These are phyloP conservation scores for Tiaroga cobitis DNA, from an alignment of 2,797 vertebrate species.

Conservation along the genomic window DNA sequence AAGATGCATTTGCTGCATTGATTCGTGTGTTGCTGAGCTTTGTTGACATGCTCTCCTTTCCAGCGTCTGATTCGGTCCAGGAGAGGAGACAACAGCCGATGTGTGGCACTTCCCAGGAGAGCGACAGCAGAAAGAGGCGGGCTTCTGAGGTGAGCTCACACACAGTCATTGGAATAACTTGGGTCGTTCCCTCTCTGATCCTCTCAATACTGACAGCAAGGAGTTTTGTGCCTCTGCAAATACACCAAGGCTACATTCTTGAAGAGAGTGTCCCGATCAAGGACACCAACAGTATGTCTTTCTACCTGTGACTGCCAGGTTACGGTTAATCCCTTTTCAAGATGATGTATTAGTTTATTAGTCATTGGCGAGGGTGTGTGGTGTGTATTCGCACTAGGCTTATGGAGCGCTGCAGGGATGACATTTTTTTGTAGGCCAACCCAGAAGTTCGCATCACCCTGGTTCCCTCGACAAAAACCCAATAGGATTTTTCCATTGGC, in stretches of 20 bases:
- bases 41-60: constrained; percentile 12
- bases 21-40: constrained; percentile 11
- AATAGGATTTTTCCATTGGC: background rate
- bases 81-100: constrained; percentile 75
- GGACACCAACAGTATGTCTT: constrained; percentile 61
- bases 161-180: constrained; percentile 57
- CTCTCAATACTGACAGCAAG: constrained; percentile 57
- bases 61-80: constrained; percentile 58
- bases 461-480: background rate
- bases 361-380: constrained; percentile 47
- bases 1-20: constrained; percentile 27
- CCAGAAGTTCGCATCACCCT: background rate
- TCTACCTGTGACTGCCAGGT: constrained; percentile 60
- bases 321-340: constrained; percentile 59
- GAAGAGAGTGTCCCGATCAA: constrained; percentile 68
- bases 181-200: constrained; percentile 56
- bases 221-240: constrained; percentile 56
- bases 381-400: background rate
- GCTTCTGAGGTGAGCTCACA: constrained; percentile 62
- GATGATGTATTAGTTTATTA: constrained; percentile 59
- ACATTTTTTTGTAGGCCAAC: background rate
- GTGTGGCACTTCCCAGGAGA: constrained; percentile 65
- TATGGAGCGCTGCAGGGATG: background rate
- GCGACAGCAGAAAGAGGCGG: constrained; percentile 73
- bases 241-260: constrained; percentile 70